A percentile compares a stretch with the other conserved stretches of the same genome.
Conservation (phyloP, 2,797 vertebrate species). For the Xyrichtys novacula region DNA sequence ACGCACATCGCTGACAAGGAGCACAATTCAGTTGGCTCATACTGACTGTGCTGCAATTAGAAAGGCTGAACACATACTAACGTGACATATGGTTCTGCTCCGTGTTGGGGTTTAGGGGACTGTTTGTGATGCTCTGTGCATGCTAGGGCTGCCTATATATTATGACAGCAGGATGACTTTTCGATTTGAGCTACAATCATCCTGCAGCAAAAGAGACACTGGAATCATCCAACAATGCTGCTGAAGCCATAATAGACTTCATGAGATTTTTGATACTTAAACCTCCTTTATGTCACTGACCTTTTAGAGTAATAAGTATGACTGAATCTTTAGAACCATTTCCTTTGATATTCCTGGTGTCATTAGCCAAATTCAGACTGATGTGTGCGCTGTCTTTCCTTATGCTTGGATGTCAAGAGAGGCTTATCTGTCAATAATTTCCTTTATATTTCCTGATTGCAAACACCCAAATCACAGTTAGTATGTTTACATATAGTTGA, state of each 20-base stretch:
- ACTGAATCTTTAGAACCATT: not conserved
- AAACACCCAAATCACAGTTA: not conserved
- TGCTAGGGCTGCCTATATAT: slow-evolving; percentile 25
- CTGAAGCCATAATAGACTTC: not conserved
- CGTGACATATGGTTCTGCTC: slow-evolving; percentile 42
- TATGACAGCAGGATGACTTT: slow-evolving; percentile 16
- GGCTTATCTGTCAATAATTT: not conserved
- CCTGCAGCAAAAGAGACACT: slow-evolving; percentile 5
- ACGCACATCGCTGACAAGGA: slow-evolving; percentile 22
- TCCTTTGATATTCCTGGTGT: not conserved
- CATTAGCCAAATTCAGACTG: not conserved
- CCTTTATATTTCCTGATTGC: not conserved
- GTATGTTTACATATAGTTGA: too few relatives aligned
- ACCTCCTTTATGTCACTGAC: not conserved
- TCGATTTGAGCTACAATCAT: slow-evolving; percentile 3
- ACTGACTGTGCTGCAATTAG: slow-evolving; percentile 40
- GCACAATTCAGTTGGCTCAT: slow-evolving; percentile 45
- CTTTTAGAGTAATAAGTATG: slow-evolving; percentile 9
- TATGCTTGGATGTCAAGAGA: too few relatives aligned
- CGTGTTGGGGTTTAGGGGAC: slow-evolving; percentile 42
- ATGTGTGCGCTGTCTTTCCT: not conserved
- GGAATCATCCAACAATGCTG: not conserved
- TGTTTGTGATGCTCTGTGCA: slow-evolving; percentile 42
- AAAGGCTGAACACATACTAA: slow-evolving; percentile 34
- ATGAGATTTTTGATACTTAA: not conserved